Percentiles rank a stretch among this genome's conserved stretches.
These are phyloP conservation scores for Poeciliopsis infans DNA, from an alignment of 2,797 vertebrate species.

Conservation along the genomic window DNA sequence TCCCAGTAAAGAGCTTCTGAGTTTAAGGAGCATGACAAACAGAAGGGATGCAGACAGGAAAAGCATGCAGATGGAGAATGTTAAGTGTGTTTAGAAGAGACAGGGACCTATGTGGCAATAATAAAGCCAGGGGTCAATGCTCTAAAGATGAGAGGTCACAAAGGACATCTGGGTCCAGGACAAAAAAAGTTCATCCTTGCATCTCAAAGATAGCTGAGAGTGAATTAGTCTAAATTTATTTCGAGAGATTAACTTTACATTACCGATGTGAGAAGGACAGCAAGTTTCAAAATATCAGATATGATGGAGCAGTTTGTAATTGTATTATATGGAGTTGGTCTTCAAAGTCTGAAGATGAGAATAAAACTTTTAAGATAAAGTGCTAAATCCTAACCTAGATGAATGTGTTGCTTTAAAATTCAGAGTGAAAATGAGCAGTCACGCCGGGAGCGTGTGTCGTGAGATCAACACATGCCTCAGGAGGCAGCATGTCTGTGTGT, in stretches of 20 bases:
- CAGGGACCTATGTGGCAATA: conserved; percentile 73
- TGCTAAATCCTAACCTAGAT: conserved; percentile 11
- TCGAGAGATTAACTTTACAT: background rate
- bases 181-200: background rate
- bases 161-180: conserved; percentile 38
- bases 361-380: background rate
- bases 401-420: conserved; percentile 32
- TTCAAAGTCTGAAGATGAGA: background rate
- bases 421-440: conserved; percentile 35
- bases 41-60: conserved; percentile 72
- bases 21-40: conserved; percentile 65
- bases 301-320: background rate
- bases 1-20: conserved; percentile 40
- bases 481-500: conserved; percentile 21
- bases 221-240: conserved; percentile 5
- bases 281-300: background rate
- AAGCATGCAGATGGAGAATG: conserved; percentile 60
- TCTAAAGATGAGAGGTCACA: conserved; percentile 61
- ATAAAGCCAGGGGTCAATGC: conserved; percentile 72
- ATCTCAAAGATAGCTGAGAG: background rate
- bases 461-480: conserved; percentile 49
- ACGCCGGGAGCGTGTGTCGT: conserved; percentile 54
- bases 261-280: conserved; percentile 1
- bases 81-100: conserved; percentile 74
- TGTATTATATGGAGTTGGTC: background rate